Conservation (phyloP, 2,888 invertebrate genomes). For the Bimastos eiseni region DNA sequence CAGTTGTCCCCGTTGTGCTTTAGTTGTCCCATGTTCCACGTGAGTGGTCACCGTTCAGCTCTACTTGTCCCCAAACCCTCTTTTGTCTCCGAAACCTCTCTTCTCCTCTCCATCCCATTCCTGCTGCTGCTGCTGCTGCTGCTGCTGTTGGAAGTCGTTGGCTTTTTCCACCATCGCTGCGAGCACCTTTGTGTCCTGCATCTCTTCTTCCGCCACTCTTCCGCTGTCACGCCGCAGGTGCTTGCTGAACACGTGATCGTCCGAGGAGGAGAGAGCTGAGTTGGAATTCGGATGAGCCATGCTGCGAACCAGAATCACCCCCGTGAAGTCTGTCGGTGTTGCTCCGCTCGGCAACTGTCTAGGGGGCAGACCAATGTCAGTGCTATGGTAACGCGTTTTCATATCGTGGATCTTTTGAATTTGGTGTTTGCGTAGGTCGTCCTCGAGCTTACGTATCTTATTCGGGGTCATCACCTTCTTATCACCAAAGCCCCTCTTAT, state of each 20-base stretch:
- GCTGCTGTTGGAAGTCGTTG: background rate
- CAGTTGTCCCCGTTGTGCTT: background rate
- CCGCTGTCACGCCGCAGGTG: background rate
- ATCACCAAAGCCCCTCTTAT: background rate
- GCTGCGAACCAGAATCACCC: background rate
- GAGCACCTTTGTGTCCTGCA: background rate
- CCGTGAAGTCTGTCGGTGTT: background rate
- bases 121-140: background rate
- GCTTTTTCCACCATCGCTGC: background rate
- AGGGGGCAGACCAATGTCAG: background rate
- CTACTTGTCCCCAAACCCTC: conserved; percentile 16
- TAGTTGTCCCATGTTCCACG: background rate
- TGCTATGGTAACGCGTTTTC: background rate
- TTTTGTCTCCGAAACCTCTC: background rate
- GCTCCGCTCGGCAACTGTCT: background rate
- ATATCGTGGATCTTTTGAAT: background rate
- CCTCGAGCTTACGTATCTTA: background rate
- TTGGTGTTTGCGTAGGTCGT: background rate
- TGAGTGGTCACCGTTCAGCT: background rate
- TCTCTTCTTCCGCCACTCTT: background rate
- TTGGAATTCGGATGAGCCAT: background rate
- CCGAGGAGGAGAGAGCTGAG: background rate
- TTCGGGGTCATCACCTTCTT: background rate
- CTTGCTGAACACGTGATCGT: background rate
- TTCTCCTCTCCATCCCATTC: background rate